Evolutionary conservation across 2,113 vertebrate species (phyloP).

Genomic region (Pseudorhombus dupliciocellatus): DNA sequence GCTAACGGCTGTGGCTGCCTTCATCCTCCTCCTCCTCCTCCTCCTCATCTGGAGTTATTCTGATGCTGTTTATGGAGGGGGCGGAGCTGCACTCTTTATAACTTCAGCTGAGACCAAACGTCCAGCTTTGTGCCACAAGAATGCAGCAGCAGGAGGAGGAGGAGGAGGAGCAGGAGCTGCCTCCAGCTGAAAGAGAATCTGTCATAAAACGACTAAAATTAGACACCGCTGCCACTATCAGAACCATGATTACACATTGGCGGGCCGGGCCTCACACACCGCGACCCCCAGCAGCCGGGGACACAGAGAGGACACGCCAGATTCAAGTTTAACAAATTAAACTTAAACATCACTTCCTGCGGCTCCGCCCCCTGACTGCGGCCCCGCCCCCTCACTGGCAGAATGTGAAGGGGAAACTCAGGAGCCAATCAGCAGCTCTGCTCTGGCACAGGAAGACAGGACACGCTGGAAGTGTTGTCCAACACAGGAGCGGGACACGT

Average conservation of each 20-base stretch:
- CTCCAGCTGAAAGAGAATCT: conserved; percentile 29
- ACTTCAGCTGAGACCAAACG: conserved; percentile 40
- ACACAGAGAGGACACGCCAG: too few species aligned
- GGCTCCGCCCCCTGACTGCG: too few species aligned
- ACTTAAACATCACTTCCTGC: too few species aligned
- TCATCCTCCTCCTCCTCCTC: neutral
- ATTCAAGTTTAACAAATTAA: too few species aligned
- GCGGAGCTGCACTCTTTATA: conserved; percentile 24
- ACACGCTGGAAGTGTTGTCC: conserved; percentile 35
- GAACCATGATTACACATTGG: conserved; percentile 54
- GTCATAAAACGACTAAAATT: conserved; percentile 47
- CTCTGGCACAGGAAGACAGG: conserved; percentile 44
- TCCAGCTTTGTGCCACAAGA: conserved; percentile 56
- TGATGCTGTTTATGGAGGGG: conserved; percentile 40
- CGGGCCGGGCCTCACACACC: conserved; percentile 42
- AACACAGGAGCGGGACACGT: conserved; percentile 12
- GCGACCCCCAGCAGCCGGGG: too few species aligned
- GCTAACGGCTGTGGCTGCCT: conserved; percentile 13
- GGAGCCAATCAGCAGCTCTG: neutral
- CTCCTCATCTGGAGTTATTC: conserved; percentile 52
- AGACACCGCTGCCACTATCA: conserved; percentile 43
- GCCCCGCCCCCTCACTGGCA: too few species aligned
- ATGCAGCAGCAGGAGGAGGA: conserved; percentile 32
- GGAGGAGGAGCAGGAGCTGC: conserved; percentile 6
- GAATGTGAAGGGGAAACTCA: too few species aligned